Evolutionary conservation across 2,888 invertebrate genomes (phyloP), one percentile per base, ranked within the genome.

Genomic region (Drosophila helvetica): DNA sequence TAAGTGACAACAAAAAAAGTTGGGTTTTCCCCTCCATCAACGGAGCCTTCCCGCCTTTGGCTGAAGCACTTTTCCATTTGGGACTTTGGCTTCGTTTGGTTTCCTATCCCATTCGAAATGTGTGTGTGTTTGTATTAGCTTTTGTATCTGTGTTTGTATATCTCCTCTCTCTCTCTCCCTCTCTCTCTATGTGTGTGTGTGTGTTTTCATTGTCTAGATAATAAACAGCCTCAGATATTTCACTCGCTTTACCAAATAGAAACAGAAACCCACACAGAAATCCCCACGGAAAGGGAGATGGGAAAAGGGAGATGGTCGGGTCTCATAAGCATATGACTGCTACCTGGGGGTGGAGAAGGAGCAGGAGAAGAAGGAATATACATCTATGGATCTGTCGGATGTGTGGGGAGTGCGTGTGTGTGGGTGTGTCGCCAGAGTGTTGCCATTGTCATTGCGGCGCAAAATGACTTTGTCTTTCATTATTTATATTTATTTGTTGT

Each of bases 401-500:
- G 42, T 15, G 33, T 33, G 10, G 10, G 30, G 3, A 30, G 30
- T 12, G 33, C 4, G 12, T 7, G 7, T 27, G 25, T 1, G 25
- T 6, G 33, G 1, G 22, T 22, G 54, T 42, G 62, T n/a, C 43
- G 15, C 52, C 38, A n/a, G 45, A 33, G 42, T 59, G 68, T 56
- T 62, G 25, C 15, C 71, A 56, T 71, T 71, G 70, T 54, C 70
- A 71, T 78, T 73, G 85, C 61, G 70, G 71, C 76, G 56, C 63
- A 67, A 73, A 73, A 84, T 73, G 87, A 84, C 79, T 84, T 81
- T 80, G 77, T 77, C 66, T 74, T 82, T 62, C 73, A 82, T 82
- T 86, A 86, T 86, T 84, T 82, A 82, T 82, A 84, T 86, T 84
- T 86, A 86, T 84, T 82, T 86, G 66, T 76, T 80, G 63, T 42